Percentiles rank a stretch among this genome's conserved stretches.
Conservation (phyloP, 2,797 vertebrate genomes). For the Microtus californicus region DNA sequence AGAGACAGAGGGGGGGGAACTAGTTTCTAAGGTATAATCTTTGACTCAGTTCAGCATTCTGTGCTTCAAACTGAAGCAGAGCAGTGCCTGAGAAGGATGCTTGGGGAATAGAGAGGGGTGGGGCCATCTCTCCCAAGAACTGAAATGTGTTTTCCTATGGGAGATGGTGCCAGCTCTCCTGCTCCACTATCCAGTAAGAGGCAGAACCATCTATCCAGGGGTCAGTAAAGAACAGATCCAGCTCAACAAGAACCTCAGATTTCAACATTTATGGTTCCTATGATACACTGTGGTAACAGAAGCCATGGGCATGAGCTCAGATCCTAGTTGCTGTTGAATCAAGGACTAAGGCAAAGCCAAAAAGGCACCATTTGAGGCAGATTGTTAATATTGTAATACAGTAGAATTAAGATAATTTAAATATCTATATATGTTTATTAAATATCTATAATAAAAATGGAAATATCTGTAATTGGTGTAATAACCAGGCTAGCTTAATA, state of each 20-base stretch:
- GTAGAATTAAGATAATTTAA: constrained; percentile 30
- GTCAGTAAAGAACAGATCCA: background rate
- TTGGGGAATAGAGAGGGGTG: background rate
- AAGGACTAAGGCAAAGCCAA: background rate
- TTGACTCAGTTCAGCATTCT: background rate
- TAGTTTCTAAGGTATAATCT: background rate
- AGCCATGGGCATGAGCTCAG: background rate
- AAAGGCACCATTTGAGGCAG: background rate
- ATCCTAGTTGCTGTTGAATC: background rate
- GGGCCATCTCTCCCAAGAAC: background rate
- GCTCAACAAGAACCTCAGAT: background rate
- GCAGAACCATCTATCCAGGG: background rate
- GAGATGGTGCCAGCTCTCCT: background rate
- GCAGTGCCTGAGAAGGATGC: background rate
- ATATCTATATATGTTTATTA: background rate
- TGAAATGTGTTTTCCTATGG: background rate
- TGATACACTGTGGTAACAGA: background rate
- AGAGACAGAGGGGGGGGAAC: background rate
- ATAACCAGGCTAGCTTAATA: too few relatives aligned
- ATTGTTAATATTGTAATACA: background rate
- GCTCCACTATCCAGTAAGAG: background rate
- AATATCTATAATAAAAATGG: background rate
- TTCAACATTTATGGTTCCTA: background rate
- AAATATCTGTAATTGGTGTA: background rate
- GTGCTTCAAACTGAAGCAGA: background rate